These are phyloP conservation scores for Panthera uncia DNA, from an alignment of 2,113 vertebrate genomes.

Conservation along the genomic window DNA sequence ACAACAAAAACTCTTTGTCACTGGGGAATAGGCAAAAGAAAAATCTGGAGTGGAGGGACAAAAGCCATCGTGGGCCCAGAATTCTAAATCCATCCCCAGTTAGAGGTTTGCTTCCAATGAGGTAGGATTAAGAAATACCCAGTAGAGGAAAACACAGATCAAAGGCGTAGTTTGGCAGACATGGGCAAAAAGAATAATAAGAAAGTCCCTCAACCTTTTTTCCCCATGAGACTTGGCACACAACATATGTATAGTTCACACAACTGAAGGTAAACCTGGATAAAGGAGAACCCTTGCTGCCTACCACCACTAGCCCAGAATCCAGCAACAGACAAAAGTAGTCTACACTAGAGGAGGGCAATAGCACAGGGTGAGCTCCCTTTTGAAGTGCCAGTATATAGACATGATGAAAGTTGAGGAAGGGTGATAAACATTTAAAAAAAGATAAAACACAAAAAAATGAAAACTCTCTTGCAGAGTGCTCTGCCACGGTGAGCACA, in stretches of 20 bases:
- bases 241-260: background rate
- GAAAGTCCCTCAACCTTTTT: rapidly evolving
- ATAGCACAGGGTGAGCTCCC: rapidly evolving
- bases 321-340: background rate
- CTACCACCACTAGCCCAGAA: background rate
- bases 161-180: background rate
- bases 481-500: background rate
- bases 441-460: background rate
- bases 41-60: too few species aligned
- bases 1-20: background rate
- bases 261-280: background rate
- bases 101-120: background rate
- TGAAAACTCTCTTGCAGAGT: background rate
- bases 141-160: background rate
- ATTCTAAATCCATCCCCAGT: background rate
- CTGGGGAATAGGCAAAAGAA: background rate
- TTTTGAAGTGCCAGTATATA: rapidly evolving
- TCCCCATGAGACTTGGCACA: background rate
- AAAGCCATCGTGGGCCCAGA: background rate
- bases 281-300: background rate
- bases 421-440: background rate
- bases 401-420: background rate
- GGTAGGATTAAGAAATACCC: background rate
- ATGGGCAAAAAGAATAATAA: background rate
- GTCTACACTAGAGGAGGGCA: rapidly evolving